Percentiles rank a stretch among this genome's conserved stretches.
Evolutionary conservation across 2,113 vertebrate species (phyloP).

Genomic region (Hemibagrus wyckioides): DNA sequence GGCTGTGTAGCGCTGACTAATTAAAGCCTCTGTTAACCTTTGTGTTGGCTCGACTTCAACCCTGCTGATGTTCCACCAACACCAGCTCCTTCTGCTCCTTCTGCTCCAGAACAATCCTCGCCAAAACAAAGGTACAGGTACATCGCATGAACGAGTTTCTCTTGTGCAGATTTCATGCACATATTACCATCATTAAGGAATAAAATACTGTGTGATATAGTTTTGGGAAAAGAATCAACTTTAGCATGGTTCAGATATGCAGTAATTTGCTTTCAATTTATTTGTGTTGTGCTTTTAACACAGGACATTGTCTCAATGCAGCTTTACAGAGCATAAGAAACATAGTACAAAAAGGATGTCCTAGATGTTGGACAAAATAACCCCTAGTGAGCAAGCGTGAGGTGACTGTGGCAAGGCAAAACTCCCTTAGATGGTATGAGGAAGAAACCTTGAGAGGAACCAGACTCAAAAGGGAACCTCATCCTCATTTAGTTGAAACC

Average conservation of each 20-base stretch:
- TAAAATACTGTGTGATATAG: not conserved
- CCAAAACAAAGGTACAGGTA: not conserved
- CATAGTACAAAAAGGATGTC: no score
- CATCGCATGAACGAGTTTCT: not conserved
- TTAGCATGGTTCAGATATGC: not conserved
- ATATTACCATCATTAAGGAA: not conserved
- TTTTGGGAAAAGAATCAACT: not conserved
- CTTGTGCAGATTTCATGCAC: not conserved
- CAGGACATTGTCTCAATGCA: no score
- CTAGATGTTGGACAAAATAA: no score
- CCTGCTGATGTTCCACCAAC: constrained; percentile 35
- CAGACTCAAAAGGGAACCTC: no score
- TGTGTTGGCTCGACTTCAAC: constrained; percentile 38
- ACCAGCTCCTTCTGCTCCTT: constrained; percentile 19
- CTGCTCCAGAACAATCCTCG: not conserved
- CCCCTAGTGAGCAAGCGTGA: no score
- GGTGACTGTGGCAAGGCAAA: no score
- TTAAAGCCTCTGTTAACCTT: constrained; percentile 50
- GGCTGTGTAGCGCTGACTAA: constrained; percentile 36
- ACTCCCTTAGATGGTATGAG: no score
- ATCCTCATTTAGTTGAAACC: no score
- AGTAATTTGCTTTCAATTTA: no score
- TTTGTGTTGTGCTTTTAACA: no score
- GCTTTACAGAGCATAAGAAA: no score
- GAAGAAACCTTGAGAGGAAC: no score